phyloP scores from a whole-genome alignment of 1,140 invertebrate species.

The Ceratina calcarata region DNA sequence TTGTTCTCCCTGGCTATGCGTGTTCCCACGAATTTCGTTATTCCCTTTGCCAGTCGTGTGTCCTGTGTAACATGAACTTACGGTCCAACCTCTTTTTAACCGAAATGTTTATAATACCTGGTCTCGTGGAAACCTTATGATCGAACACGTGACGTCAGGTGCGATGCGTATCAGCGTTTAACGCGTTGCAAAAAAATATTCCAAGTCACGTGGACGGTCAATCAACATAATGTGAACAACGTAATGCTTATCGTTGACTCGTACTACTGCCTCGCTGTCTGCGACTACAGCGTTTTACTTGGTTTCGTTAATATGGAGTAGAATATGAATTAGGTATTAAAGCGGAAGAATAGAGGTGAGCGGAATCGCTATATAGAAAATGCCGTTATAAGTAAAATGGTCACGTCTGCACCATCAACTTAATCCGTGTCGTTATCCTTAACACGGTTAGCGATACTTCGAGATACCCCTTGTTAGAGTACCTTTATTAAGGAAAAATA shows the following conservation, averaged over 20 bases:
- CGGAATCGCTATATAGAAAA: background rate
- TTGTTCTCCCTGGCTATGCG: conserved; percentile 17
- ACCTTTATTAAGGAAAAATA: no score
- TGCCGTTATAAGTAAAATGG: background rate
- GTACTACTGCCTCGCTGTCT: no score
- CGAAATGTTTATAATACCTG: background rate
- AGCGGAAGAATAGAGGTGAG: background rate
- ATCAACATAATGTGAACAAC: no score
- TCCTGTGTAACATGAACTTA: background rate
- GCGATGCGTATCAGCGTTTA: no score
- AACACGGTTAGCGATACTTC: background rate
- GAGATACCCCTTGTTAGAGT: background rate
- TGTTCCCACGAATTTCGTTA: conserved; percentile 44
- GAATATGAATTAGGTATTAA: background rate
- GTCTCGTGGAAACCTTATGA: background rate
- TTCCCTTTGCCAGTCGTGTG: background rate
- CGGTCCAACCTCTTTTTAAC: background rate
- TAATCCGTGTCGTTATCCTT: background rate
- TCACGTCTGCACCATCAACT: conserved; percentile 5
- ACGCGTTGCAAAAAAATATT: no score
- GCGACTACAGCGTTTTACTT: no score
- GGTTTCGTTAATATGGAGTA: background rate
- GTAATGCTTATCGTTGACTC: no score
- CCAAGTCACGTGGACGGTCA: no score
- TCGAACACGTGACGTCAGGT: no score